phyloP scores from a whole-genome alignment of 1,140 invertebrate species.

The Drosophila melanica region DNA sequence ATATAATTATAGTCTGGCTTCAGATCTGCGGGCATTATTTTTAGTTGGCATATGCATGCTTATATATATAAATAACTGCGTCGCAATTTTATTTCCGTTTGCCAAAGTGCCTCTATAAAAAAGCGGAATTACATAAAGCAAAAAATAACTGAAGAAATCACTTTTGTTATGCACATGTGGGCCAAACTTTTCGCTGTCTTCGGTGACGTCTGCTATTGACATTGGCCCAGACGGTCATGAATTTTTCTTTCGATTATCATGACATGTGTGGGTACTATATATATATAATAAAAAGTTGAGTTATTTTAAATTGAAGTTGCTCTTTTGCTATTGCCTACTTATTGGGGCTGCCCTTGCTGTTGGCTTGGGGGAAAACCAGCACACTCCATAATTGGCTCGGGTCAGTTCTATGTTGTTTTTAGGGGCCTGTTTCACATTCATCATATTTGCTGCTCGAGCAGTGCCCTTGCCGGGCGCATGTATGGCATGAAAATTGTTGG shows the following conservation, averaged over 20 bases:
- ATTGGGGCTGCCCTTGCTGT: constrained; percentile 4
- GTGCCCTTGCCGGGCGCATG: constrained; percentile 24
- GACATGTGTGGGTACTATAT: background rate
- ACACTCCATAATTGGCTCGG: background rate
- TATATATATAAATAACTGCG: constrained; percentile 32
- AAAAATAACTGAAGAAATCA: constrained; percentile 22
- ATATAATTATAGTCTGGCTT: constrained; percentile 69
- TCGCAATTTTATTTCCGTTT: constrained; percentile 72
- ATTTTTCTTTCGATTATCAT: constrained; percentile 17
- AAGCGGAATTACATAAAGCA: constrained; percentile 29
- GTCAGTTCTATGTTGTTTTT: background rate
- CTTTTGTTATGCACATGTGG: constrained; percentile 21
- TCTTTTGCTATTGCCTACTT: constrained; percentile 24
- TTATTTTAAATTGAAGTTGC: background rate
- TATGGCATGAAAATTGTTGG: constrained; percentile 35
- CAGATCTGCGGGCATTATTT: constrained; percentile 61
- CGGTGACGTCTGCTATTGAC: constrained; percentile 56
- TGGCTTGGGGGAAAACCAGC: background rate
- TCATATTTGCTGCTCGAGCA: constrained; percentile 13
- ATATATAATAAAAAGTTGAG: background rate
- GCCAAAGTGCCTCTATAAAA: constrained; percentile 11
- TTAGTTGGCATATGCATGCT: constrained; percentile 42
- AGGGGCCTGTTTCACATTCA: constrained; percentile 23
- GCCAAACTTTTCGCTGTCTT: constrained; percentile 42
- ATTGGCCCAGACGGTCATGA: constrained; percentile 63